phyloP scores from a whole-genome alignment of 2,888 invertebrate genomes.

The Rhagium mordax region DNA sequence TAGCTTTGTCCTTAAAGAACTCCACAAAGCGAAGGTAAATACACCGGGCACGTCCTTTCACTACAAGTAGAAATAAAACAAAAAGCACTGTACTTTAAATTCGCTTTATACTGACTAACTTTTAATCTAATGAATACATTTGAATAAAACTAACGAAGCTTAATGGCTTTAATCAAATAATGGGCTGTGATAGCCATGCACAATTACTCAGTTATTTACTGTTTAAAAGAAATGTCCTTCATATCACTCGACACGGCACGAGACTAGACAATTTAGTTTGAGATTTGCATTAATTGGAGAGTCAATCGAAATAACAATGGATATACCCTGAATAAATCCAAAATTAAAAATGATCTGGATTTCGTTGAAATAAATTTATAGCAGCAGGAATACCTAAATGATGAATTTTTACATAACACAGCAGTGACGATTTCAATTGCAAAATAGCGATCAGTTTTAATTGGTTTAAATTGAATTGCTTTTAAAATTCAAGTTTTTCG shows the following conservation, averaged over 20 bases:
- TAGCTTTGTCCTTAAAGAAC: neutral
- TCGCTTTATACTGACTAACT: neutral
- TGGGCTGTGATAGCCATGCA: neutral
- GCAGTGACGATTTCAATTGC: neutral
- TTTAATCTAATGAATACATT: constrained; percentile 3
- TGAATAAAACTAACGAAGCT: constrained; percentile 2
- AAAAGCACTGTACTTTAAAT: neutral
- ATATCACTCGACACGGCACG: neutral
- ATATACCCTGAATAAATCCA: neutral
- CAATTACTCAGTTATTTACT: constrained; percentile 2
- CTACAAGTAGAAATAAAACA: neutral
- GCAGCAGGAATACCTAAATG: neutral
- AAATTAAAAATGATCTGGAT: neutral
- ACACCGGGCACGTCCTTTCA: neutral
- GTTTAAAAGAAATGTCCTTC: neutral
- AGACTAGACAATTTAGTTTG: constrained; percentile 2
- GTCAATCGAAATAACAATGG: neutral
- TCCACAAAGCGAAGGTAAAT: neutral
- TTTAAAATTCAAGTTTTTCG: no score
- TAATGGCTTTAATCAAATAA: constrained; percentile 7
- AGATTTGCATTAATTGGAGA: neutral
- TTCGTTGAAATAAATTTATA: neutral
- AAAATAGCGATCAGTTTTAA: neutral
- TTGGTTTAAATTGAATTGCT: neutral
- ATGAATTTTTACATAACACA: neutral